phyloP scores from a whole-genome alignment of 2,888 invertebrate genomes.

The Ptychoptera albimana region DNA sequence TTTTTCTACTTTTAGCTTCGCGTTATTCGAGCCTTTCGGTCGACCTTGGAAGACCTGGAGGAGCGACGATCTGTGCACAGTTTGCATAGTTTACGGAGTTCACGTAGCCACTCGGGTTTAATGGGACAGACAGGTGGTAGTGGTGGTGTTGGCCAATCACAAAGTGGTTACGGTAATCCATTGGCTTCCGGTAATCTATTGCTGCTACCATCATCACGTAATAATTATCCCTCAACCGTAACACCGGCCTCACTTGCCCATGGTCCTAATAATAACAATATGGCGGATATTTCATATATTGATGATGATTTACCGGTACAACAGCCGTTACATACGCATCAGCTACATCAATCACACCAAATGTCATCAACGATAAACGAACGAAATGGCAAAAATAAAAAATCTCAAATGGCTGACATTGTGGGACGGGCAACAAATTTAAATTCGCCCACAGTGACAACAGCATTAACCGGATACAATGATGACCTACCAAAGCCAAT shows the following conservation, averaged over 20 bases:
- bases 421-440: too few species aligned
- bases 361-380: neutral
- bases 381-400: neutral
- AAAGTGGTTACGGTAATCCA: conserved; percentile 22
- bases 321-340: conserved; percentile 8
- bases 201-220: conserved; percentile 15
- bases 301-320: conserved; percentile 39
- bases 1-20: conserved; percentile 74
- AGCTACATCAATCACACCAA: neutral
- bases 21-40: conserved; percentile 99
- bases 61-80: conserved; percentile 97
- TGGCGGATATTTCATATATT: conserved; percentile 53
- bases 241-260: conserved; percentile 6
- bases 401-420: neutral
- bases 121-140: conserved; percentile 18
- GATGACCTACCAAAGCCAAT: conserved; percentile 1
- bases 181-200: conserved; percentile 9
- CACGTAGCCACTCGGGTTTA: conserved; percentile 48
- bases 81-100: conserved; percentile 83
- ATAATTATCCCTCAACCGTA: conserved; percentile 10
- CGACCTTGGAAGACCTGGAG: conserved; percentile 97
- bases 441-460: neutral
- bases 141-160: conserved; percentile 16
- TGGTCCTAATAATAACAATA: conserved; percentile 15
- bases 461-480: neutral